Percentiles rank a stretch among this genome's conserved stretches.
Conservation (phyloP, 2,888 invertebrate species). For the Pandemis heparana region DNA sequence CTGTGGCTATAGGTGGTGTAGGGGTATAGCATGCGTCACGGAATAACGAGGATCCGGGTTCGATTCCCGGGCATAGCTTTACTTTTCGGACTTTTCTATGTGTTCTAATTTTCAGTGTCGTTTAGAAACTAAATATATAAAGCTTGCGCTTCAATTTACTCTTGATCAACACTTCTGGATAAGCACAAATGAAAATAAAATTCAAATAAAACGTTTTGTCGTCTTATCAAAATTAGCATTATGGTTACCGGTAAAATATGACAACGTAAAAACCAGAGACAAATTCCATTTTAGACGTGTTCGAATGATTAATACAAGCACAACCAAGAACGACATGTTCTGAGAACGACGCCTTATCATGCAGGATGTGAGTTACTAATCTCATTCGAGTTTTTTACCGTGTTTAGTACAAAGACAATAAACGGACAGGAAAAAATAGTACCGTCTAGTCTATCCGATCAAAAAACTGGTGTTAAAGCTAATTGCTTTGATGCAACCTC, state of each 20-base stretch:
- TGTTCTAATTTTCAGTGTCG: too few relatives aligned
- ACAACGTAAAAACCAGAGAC: slow-evolving; percentile 26
- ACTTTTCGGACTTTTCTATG: too few relatives aligned
- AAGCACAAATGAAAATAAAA: neutral
- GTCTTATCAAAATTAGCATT: neutral
- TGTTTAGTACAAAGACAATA: slow-evolving; percentile 18
- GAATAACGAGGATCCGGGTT: too few relatives aligned
- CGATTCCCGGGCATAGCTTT: too few relatives aligned
- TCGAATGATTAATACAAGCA: slow-evolving; percentile 31
- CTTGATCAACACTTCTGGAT: too few relatives aligned
- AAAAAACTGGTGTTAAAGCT: slow-evolving; percentile 32
- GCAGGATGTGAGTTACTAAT: slow-evolving; percentile 50
- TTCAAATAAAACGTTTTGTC: neutral
- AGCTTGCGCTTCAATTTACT: neutral
- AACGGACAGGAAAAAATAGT: slow-evolving; percentile 10
- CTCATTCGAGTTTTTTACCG: slow-evolving; percentile 34
- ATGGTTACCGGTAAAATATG: neutral
- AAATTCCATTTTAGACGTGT: slow-evolving; percentile 23
- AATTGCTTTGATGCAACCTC: slow-evolving; percentile 16
- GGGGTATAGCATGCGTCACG: too few relatives aligned
- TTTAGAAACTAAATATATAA: too few relatives aligned
- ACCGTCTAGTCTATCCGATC: slow-evolving; percentile 13
- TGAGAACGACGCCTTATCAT: slow-evolving; percentile 60
- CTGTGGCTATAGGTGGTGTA: too few relatives aligned
- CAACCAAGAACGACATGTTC: slow-evolving; percentile 48